phyloP scores from a whole-genome alignment of 2,888 invertebrate species.

The Drosophila nr. perissopoda region DNA sequence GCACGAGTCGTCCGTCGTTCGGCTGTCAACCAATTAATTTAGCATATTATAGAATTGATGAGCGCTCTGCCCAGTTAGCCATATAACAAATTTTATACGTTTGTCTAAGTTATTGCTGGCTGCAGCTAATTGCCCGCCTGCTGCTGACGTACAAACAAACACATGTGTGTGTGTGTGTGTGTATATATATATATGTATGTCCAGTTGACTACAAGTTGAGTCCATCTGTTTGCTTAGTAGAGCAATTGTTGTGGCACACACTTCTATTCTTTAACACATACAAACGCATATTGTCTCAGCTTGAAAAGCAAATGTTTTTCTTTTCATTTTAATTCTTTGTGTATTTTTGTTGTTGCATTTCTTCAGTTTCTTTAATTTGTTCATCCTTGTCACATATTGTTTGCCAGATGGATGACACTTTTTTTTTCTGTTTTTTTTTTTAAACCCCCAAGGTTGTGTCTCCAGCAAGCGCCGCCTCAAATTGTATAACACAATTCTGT shows the following conservation, averaged over 20 bases:
- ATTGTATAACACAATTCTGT: slow-evolving; percentile 65
- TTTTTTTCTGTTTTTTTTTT: neutral
- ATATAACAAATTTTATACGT: slow-evolving; percentile 16
- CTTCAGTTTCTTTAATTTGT: neutral
- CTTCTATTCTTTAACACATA: slow-evolving; percentile 24
- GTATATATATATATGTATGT: slow-evolving; percentile 3
- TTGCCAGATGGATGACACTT: neutral
- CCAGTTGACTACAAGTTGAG: slow-evolving; percentile 1
- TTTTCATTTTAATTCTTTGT: neutral
- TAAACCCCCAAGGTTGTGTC: slow-evolving; percentile 61
- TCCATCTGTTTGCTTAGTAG: slow-evolving; percentile 29
- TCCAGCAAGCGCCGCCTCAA: slow-evolving; percentile 26
- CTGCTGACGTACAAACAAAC: slow-evolving; percentile 28
- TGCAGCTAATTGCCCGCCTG: slow-evolving; percentile 54
- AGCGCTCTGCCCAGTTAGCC: slow-evolving; percentile 22
- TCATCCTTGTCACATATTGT: slow-evolving; percentile 28
- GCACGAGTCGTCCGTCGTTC: slow-evolving; percentile 30
- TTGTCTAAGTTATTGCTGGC: slow-evolving; percentile 44
- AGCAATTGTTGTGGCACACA: slow-evolving; percentile 35
- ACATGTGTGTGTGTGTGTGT: slow-evolving; percentile 5
- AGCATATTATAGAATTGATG: slow-evolving; percentile 51
- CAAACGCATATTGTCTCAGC: slow-evolving; percentile 16
- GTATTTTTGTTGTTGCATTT: neutral
- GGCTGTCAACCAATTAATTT: slow-evolving; percentile 49
- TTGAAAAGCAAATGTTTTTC: slow-evolving; percentile 8